Evolutionary conservation across 1,140 invertebrate species (phyloP), one percentile per base, ranked within the genome.

Genomic region (Drosophila pruinosa): DNA sequence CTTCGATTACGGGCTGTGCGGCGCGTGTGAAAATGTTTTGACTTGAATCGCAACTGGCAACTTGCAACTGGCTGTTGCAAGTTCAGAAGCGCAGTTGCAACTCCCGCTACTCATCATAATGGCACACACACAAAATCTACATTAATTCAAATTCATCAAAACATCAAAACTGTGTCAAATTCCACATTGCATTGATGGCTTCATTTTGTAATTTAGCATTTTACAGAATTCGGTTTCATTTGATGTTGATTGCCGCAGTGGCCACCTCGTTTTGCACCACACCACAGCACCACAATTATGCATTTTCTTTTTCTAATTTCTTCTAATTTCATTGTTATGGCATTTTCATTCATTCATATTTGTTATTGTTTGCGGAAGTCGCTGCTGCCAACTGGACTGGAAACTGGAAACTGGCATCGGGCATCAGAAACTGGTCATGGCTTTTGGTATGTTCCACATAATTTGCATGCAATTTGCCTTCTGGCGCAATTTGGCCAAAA

Each of bases 401-500:
- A 31, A 50, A 50, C 47, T 28, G 41, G 41, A 4, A 26, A 19
- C 8, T 36, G 41, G 2, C 50, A 31, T 19, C 54, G n/a, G 39
- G 61, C 15, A 65, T 43, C 22, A n/a, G n/a, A 58, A 48, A 62
- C 68, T 54, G 45, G 31, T 68, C 43, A 14, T 39, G 64, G 45
- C 56, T 52, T n/a, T 24, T 17, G 17, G 24, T 21, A 10, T 67
- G 73, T 75, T 85, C 81, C 76, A 85, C 81, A 85, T 88, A 81
- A 88, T 86, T 86, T 88, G 82, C 78, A 86, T 86, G 81, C 82
- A 86, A 88, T 86, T 85, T 86, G 43, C 63, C 81, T 86, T 80
- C 85, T 83, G 80, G 72, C 81, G 80, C 72, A 83, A 85, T 83
- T 86, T 80, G 48, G 54, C 19, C 53, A 71, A 78, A 86, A 86